phyloP scores from a whole-genome alignment of 2,888 invertebrate species.

The Apamea crenata region DNA sequence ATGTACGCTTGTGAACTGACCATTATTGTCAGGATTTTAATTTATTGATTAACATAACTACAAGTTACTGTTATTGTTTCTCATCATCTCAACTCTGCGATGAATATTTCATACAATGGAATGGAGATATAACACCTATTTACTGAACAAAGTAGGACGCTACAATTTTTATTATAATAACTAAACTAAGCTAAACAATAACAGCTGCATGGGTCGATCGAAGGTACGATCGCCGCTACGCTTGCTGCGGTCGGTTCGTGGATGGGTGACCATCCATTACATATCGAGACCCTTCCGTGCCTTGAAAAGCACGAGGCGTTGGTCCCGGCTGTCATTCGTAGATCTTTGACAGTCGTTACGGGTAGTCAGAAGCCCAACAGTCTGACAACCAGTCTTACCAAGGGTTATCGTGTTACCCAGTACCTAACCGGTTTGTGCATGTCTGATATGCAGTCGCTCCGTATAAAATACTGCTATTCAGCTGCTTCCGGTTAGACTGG shows the following conservation, averaged over 20 bases:
- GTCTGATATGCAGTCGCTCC: neutral
- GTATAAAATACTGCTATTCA: neutral
- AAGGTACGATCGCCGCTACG: neutral
- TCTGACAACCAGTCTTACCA: neutral
- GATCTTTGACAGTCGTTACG: neutral
- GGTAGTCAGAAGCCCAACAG: neutral
- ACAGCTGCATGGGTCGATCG: neutral
- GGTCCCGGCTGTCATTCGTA: neutral
- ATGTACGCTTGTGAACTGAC: constrained; percentile 10
- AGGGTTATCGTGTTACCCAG: neutral
- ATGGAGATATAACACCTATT: constrained; percentile 3
- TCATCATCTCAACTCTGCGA: constrained; percentile 6
- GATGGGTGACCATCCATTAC: neutral
- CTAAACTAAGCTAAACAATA: neutral
- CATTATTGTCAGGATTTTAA: constrained; percentile 50
- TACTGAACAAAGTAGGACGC: constrained; percentile 11
- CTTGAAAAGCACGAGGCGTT: neutral
- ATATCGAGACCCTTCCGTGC: too few species aligned
- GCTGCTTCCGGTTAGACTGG: neutral
- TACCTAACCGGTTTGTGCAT: neutral
- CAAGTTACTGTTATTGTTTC: constrained; percentile 48
- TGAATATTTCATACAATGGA: constrained; percentile 7
- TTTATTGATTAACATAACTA: constrained; percentile 49
- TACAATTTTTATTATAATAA: neutral
- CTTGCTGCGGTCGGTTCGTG: neutral